These are phyloP conservation scores for Junonia oenone DNA, from an alignment of 2,888 invertebrate genomes.

Conservation along the genomic window DNA sequence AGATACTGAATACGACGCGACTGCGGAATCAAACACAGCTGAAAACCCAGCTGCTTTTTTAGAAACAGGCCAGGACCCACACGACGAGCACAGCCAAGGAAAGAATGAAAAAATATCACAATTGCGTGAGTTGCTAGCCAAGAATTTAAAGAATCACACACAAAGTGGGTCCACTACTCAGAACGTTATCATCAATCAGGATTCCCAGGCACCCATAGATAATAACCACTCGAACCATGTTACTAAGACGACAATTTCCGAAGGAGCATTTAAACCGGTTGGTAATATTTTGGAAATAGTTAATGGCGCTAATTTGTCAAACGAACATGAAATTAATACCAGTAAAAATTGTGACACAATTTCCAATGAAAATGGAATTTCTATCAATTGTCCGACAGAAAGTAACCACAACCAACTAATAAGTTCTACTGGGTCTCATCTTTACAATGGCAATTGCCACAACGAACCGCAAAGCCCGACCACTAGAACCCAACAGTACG, in stretches of 20 bases:
- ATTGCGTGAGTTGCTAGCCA: conserved; percentile 84
- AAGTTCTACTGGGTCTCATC: conserved; percentile 41
- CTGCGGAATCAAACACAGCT: conserved; percentile 33
- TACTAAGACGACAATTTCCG: conserved; percentile 42
- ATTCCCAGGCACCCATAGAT: conserved; percentile 39
- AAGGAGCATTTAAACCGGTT: conserved; percentile 60
- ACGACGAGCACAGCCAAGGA: conserved; percentile 70
- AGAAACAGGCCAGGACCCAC: conserved; percentile 60
- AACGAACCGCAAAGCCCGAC: conserved; percentile 87
- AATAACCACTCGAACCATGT: conserved; percentile 43
- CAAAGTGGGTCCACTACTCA: conserved; percentile 50
- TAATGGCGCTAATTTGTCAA: conserved; percentile 42
- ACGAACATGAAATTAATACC: conserved; percentile 38
- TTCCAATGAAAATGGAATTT: conserved; percentile 50
- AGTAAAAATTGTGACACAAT: conserved; percentile 45
- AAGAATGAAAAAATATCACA: conserved; percentile 86
- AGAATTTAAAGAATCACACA: conserved; percentile 76
- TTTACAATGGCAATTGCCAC: conserved; percentile 61
- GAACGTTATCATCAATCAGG: conserved; percentile 42
- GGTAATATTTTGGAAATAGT: conserved; percentile 36
- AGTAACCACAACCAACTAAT: conserved; percentile 41
- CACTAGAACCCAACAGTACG: conserved; percentile 88
- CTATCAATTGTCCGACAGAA: conserved; percentile 42
- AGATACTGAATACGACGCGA: conserved; percentile 49
- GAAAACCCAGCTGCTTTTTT: conserved; percentile 29